Evolutionary conservation across 2,888 invertebrate species (phyloP).

Genomic region (Junonia oenone): DNA sequence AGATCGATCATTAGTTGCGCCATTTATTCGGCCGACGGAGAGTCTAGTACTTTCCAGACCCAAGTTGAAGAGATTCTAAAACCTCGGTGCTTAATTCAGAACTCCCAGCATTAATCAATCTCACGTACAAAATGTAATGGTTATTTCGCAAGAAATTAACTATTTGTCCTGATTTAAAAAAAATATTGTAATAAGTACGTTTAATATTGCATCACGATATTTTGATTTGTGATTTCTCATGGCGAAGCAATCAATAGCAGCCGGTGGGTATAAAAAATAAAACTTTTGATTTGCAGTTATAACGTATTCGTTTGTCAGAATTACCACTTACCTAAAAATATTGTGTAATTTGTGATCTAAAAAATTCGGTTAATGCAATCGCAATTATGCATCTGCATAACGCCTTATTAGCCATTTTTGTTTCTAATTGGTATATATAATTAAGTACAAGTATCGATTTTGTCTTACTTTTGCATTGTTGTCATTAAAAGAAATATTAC

Average conservation of each 20-base stretch:
- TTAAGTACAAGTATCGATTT: too few relatives aligned
- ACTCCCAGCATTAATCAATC: too few relatives aligned
- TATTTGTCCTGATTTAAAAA: too few relatives aligned
- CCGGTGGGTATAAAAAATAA: background rate
- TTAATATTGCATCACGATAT: background rate
- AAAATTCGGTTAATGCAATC: background rate
- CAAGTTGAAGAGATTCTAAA: background rate
- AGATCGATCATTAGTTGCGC: constrained; percentile 56
- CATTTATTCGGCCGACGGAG: constrained; percentile 43
- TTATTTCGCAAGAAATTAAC: too few relatives aligned
- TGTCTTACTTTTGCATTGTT: too few relatives aligned
- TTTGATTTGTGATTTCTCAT: background rate
- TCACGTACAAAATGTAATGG: too few relatives aligned
- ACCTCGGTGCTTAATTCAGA: background rate
- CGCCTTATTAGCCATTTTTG: background rate
- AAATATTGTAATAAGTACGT: too few relatives aligned
- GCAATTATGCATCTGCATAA: background rate
- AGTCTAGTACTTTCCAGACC: constrained; percentile 41
- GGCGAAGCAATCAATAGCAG: background rate
- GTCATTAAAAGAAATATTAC: background rate
- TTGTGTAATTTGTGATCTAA: background rate
- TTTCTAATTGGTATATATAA: background rate
- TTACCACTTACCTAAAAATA: background rate
- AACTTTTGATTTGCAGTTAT: too few relatives aligned
- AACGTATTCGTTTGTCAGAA: too few relatives aligned